Evolutionary conservation across 37 sponge, comb jelly and placozoan species (phyloP).

Genomic region (Lycopodina hypogea): DNA sequence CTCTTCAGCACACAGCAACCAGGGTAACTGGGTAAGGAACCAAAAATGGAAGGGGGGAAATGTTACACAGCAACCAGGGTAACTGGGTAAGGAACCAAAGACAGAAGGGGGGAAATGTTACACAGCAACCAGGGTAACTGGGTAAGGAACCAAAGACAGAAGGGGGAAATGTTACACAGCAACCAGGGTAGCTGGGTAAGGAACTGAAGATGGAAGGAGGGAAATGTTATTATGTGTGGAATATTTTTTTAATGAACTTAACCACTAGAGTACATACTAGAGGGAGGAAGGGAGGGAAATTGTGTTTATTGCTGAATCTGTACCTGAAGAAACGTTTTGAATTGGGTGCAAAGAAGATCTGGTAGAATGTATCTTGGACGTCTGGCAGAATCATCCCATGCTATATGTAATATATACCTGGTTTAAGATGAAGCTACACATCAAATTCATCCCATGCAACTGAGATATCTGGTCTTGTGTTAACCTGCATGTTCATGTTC

Average conservation of each 20-base stretch:
- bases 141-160: not conserved
- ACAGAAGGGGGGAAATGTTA: not conserved
- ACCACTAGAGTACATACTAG: not conserved
- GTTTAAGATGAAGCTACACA: no score
- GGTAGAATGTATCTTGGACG: constrained; percentile 47
- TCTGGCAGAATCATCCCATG: constrained; percentile 79
- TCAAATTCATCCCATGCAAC: no score
- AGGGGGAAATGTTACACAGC: not conserved
- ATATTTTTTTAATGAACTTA: not conserved
- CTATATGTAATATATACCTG: constrained; percentile 25
- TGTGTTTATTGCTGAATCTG: not conserved
- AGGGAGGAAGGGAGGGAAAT: not conserved
- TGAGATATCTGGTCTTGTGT: no score
- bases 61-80: not conserved
- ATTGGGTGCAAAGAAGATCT: constrained; percentile 60
- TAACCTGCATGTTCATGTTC: no score
- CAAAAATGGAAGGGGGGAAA: not conserved
- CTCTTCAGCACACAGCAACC: constrained; percentile 64
- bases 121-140: not conserved
- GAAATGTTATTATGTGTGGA: not conserved
- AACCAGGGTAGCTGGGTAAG: not conserved
- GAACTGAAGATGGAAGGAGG: not conserved
- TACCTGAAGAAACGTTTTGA: constrained; percentile 63
- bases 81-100: not conserved
- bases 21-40: constrained; percentile 56